Evolutionary conservation across 2,113 vertebrate genomes (phyloP).

Genomic region (Rhabdomys dilectus): DNA sequence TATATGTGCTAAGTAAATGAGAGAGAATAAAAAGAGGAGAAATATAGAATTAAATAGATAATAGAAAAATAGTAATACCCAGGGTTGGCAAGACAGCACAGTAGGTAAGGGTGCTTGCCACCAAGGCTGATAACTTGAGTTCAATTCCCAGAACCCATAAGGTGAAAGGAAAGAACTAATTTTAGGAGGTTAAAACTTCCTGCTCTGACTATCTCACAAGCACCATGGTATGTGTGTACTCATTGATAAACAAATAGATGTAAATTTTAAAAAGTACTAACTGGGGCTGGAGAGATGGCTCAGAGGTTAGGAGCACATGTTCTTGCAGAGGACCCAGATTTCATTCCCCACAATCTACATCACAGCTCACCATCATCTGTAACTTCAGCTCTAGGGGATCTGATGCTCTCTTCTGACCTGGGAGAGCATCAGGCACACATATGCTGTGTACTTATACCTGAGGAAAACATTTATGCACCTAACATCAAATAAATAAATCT

Average conservation of each 20-base stretch:
- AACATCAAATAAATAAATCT: not conserved
- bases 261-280: not conserved
- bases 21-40: not conserved
- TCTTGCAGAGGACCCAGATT: not conserved
- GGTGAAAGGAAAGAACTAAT: not conserved
- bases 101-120: not conserved
- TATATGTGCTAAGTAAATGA: conserved; percentile 4
- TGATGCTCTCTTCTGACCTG: not conserved
- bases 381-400: not conserved
- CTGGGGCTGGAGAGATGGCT: not conserved
- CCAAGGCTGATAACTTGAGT: not conserved
- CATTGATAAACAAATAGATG: not conserved
- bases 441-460: not conserved
- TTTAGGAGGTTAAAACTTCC: no score
- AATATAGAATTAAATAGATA: not conserved
- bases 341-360: not conserved
- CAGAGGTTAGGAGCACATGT: not conserved
- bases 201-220: not conserved
- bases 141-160: not conserved
- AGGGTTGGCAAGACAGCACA: not conserved
- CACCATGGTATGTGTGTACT: not conserved
- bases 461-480: not conserved
- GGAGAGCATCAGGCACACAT: not conserved
- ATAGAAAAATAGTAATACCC: not conserved
- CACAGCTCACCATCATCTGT: not conserved